These are phyloP conservation scores for Noturus placidus DNA, from an alignment of 2,113 vertebrate genomes.

Conservation along the genomic window DNA sequence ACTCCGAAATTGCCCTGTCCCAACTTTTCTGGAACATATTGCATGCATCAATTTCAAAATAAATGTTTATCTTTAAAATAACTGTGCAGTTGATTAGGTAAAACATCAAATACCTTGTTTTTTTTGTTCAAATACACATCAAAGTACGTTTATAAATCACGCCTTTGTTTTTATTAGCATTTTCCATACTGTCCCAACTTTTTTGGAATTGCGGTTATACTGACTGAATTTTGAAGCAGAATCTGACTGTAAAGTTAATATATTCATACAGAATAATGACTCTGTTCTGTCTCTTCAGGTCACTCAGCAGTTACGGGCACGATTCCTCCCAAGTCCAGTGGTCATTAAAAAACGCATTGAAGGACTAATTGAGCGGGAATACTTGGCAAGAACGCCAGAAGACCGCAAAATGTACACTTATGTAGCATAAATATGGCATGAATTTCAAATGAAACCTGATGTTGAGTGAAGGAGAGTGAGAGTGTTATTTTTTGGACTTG, in stretches of 20 bases:
- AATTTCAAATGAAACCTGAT: slow-evolving; percentile 61
- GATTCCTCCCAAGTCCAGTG: slow-evolving; percentile 99
- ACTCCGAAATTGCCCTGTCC: no score
- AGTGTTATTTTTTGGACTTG: slow-evolving; percentile 66
- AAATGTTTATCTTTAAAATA: no score
- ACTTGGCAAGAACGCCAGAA: slow-evolving; percentile 99
- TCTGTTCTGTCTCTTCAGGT: slow-evolving; percentile 73
- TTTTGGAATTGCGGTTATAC: not conserved
- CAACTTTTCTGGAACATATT: no score
- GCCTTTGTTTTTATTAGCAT: no score
- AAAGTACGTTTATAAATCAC: no score
- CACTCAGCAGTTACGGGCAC: slow-evolving; percentile 95
- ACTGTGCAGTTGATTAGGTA: no score
- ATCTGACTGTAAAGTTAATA: not conserved
- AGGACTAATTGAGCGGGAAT: slow-evolving; percentile 99
- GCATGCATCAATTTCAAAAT: no score
- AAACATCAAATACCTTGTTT: no score
- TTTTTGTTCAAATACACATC: no score
- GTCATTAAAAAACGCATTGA: slow-evolving; percentile 99
- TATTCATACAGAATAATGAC: not conserved
- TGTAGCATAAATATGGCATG: slow-evolving; percentile 86
- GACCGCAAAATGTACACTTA: slow-evolving; percentile 99
- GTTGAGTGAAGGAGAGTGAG: slow-evolving; percentile 58
- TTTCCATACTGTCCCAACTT: no score
- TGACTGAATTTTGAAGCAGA: not conserved